Evolutionary conservation across 2,797 vertebrate genomes (phyloP), one percentile per base, ranked within the genome.

Genomic region (Sebastes nivosus): DNA sequence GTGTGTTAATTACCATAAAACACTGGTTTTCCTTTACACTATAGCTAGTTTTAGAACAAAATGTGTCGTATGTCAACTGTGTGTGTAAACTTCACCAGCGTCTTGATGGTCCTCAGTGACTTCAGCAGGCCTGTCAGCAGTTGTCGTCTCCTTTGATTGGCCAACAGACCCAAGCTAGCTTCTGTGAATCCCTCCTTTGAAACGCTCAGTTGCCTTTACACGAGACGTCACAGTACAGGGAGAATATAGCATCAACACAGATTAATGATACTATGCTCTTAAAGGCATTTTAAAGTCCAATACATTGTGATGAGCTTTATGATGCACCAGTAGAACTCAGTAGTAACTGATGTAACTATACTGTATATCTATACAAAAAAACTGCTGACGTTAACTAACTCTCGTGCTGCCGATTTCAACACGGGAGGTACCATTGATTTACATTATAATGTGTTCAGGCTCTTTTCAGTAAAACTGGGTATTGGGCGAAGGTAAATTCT

Each of bases 31-130:
- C 10, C 5, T 12, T 42, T 4, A 38, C 46, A 58, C 24, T 12
- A 11, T 1, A 29, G 2, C 4, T 36, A 27, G 8, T 5, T 64
- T 64, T 30, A n/a, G 2, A 60, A 52, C 3, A 9, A 65, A 20
- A 36, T 25, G n/a, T 16, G 30, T n/a, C 13, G 4, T 11, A 7
- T 74, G 18, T 52, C 2, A 75, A 55, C 2, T 4, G 27, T 22
- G 4, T 29, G 58, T 67, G 25, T 73, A n/a, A 38, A 75, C 52
- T 36, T 84, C 78, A 99, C 99, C 97, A 99, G 90, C 6, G 99
- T 99, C 95, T 99, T 99, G 95, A 99, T 99, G 88, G 99, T 99
- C 94, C 99, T 96, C 87, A 99, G 94, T 63, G 99, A 99, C 82
- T 99, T 99, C 0, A 99, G 95, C 81, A 99, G 93, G 65, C 97